Percentiles rank a stretch among this genome's conserved stretches.
These are phyloP conservation scores for Adelosebastes latens DNA, from an alignment of 2,797 vertebrate genomes.

Conservation along the genomic window DNA sequence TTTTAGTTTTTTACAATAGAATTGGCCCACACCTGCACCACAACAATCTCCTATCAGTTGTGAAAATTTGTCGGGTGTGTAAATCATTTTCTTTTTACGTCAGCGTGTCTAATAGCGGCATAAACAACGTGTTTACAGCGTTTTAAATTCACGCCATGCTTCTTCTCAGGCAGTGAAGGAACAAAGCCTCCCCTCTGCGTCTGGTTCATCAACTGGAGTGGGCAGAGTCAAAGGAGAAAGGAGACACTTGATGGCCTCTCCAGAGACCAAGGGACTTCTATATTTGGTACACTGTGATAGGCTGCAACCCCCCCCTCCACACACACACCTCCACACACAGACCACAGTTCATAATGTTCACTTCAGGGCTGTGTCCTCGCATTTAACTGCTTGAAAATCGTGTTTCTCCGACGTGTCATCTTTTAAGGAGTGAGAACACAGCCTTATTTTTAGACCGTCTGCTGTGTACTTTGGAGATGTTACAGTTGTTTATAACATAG, in stretches of 20 bases:
- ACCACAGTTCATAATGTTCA: slow-evolving; percentile 2
- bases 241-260: slow-evolving; percentile 62
- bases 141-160: slow-evolving; percentile 20
- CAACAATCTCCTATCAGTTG: background rate
- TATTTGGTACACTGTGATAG: slow-evolving; percentile 59
- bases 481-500: background rate
- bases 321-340: slow-evolving; percentile 1
- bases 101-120: background rate
- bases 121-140: slow-evolving; percentile 8
- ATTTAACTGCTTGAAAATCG: slow-evolving; percentile 21
- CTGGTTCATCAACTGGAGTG: slow-evolving; percentile 60
- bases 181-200: slow-evolving; percentile 12
- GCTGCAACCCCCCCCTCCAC: background rate
- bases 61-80: background rate
- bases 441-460: background rate
- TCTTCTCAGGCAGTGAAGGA: background rate
- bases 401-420: background rate
- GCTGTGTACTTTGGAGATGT: background rate
- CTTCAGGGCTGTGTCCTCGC: slow-evolving; percentile 16
- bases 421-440: background rate
- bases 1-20: background rate
- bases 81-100: background rate
- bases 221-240: slow-evolving; percentile 48
- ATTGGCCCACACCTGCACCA: background rate
- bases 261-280: slow-evolving; percentile 59